Evolutionary conservation across 2,113 vertebrate genomes (phyloP).

Genomic region (Dendropsophus ebraccatus): DNA sequence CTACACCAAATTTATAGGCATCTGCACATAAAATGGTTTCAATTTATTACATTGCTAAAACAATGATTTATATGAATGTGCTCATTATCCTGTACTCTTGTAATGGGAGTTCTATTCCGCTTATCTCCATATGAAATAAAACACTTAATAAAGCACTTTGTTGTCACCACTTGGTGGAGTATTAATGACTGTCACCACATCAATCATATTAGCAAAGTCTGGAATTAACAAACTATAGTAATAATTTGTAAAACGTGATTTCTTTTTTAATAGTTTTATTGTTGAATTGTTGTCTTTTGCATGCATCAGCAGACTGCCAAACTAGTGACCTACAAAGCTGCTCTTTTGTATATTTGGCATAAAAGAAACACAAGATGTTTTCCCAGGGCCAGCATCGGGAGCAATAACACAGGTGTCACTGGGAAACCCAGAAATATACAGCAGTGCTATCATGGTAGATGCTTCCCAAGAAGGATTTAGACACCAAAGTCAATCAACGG

Average conservation of each 20-base stretch:
- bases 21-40: constrained; percentile 59
- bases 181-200: constrained; percentile 64
- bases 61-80: constrained; percentile 66
- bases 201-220: constrained; percentile 68
- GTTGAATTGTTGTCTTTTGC: neutral
- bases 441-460: neutral
- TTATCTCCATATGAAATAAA: constrained; percentile 63
- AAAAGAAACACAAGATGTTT: neutral
- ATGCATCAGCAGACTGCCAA: neutral
- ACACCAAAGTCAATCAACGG: too few species aligned
- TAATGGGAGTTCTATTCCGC: constrained; percentile 67
- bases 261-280: neutral
- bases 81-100: constrained; percentile 67
- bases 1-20: too few species aligned
- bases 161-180: constrained; percentile 67
- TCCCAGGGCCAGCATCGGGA: neutral
- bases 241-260: neutral
- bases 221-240: constrained; percentile 49
- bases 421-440: neutral
- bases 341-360: neutral
- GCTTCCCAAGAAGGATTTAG: too few species aligned
- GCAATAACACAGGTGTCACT: neutral
- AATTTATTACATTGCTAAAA: constrained; percentile 65
- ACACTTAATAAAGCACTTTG: constrained; percentile 69
- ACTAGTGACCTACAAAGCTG: neutral